phyloP scores from a whole-genome alignment of 2,113 vertebrate species.

The Barnardius zonarius region DNA sequence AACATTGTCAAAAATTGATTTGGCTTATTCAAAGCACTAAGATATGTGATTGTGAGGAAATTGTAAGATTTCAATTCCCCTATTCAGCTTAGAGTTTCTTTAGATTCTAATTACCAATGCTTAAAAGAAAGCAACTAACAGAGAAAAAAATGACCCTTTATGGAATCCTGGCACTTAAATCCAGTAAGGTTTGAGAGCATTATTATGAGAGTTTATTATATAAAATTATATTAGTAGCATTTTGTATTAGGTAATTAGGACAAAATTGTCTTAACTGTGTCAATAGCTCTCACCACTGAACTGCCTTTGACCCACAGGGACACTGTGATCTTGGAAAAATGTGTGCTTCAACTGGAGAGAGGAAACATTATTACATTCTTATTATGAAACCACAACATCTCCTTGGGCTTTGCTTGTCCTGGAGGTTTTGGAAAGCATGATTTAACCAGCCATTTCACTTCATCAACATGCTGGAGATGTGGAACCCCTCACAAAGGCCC shows the following conservation, averaged over 20 bases:
- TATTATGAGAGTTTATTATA: background rate
- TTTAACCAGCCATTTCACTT: background rate
- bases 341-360: background rate
- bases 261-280: background rate
- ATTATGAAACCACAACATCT: background rate
- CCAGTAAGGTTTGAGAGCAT: background rate
- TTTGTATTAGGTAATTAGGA: background rate
- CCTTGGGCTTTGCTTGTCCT: background rate
- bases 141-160: constrained; percentile 22
- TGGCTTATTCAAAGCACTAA: constrained; percentile 46
- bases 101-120: constrained; percentile 23
- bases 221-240: background rate
- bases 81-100: constrained; percentile 43
- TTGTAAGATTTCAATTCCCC: constrained; percentile 34
- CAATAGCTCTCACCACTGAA: background rate
- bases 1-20: constrained; percentile 53
- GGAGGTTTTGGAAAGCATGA: background rate
- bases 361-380: background rate
- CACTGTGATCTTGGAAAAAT: background rate
- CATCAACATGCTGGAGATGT: background rate
- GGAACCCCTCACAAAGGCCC: background rate
- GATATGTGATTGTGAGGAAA: constrained; percentile 35
- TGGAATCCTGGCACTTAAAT: constrained; percentile 49
- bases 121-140: constrained; percentile 21
- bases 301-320: background rate